Evolutionary conservation across 2,797 vertebrate genomes (phyloP).

Genomic region (Vultur gryphus): DNA sequence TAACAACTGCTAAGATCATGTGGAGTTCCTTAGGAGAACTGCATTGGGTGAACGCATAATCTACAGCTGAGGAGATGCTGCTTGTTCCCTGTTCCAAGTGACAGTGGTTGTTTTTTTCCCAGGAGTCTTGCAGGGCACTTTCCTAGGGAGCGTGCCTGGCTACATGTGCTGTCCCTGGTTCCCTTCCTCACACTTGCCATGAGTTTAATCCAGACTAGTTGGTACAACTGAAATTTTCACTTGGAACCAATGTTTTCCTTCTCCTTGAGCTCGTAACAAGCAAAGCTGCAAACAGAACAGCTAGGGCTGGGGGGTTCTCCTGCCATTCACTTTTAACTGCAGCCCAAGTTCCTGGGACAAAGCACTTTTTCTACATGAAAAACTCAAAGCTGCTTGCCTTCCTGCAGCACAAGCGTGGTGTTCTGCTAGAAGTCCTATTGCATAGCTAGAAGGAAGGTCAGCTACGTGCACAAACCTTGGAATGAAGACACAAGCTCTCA

Average conservation of each 20-base stretch:
- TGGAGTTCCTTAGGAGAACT: background rate
- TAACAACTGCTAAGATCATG: background rate
- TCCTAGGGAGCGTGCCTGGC: background rate
- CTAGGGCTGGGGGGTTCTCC: background rate
- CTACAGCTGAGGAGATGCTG: background rate
- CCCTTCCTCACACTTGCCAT: background rate
- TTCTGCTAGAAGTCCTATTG: background rate
- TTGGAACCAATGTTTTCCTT: background rate
- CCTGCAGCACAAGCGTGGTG: rapidly evolving
- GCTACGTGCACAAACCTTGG: background rate
- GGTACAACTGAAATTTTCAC: background rate
- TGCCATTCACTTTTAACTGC: background rate
- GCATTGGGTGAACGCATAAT: background rate
- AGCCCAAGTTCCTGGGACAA: background rate
- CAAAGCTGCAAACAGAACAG: background rate
- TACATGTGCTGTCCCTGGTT: background rate
- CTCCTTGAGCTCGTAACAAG: background rate
- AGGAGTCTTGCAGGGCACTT: background rate
- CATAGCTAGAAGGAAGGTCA: background rate
- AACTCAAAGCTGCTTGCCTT: background rate
- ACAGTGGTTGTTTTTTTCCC: background rate
- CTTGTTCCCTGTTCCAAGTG: background rate
- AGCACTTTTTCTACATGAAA: background rate
- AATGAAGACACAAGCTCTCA: background rate
- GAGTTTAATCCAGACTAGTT: background rate